A percentile compares a stretch with the other conserved stretches of the same genome.
These are phyloP conservation scores for Stictocephala bisonia DNA, from an alignment of 2,888 invertebrate species.

Conservation along the genomic window DNA sequence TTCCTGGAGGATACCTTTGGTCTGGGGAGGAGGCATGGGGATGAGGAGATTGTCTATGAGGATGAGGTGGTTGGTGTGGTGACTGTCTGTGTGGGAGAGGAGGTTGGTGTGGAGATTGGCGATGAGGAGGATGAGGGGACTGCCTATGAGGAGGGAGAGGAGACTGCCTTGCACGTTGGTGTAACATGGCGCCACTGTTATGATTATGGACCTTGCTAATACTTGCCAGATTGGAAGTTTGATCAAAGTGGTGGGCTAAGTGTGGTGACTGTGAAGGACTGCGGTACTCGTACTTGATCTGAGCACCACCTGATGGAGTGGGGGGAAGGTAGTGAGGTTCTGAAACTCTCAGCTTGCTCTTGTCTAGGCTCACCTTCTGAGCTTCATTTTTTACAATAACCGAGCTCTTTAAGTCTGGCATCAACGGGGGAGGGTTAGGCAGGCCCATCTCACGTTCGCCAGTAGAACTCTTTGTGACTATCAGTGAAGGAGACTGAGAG, in stretches of 20 bases:
- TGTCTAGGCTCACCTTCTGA: conserved; percentile 71
- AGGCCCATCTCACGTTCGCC: conserved; percentile 63
- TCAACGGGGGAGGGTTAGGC: conserved; percentile 75
- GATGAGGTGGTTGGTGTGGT: conserved; percentile 54
- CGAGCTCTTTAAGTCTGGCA: conserved; percentile 78
- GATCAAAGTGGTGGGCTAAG: conserved; percentile 61
- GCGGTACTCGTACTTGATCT: conserved; percentile 63
- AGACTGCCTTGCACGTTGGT: conserved; percentile 62
- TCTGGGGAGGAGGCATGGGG: conserved; percentile 54
- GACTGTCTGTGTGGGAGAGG: conserved; percentile 58
- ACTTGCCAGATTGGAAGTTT: conserved; percentile 55
- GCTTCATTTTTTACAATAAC: conserved; percentile 85
- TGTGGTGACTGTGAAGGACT: conserved; percentile 67
- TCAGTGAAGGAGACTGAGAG: conserved; percentile 57
- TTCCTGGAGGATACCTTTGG: conserved; percentile 52
- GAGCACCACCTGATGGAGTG: conserved; percentile 59
- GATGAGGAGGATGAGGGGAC: conserved; percentile 63
- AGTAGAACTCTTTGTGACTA: conserved; percentile 54
- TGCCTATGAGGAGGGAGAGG: conserved; percentile 65
- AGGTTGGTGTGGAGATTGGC: conserved; percentile 59
- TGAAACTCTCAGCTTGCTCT: conserved; percentile 68
- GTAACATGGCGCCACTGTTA: conserved; percentile 45
- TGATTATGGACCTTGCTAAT: conserved; percentile 56
- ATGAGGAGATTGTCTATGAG: conserved; percentile 59
- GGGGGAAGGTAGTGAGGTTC: conserved; percentile 66